phyloP scores from a whole-genome alignment of 2,888 invertebrate genomes.

The Cataglyphis albicans region DNA sequence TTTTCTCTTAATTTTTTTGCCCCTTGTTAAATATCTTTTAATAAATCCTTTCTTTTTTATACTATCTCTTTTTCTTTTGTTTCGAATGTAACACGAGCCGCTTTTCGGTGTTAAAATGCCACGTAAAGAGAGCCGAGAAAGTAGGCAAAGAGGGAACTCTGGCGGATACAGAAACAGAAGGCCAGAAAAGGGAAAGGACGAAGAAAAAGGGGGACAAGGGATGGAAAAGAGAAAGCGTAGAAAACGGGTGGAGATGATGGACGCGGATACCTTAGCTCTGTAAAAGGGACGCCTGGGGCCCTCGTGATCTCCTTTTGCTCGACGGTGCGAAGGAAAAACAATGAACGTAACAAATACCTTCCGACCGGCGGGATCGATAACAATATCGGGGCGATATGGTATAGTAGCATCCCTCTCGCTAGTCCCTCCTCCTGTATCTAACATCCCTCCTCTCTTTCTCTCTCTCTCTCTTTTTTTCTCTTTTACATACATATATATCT shows the following conservation, averaged over 20 bases:
- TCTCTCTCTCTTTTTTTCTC: not conserved
- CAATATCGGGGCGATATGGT: conserved; percentile 68
- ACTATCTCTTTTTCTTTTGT: not conserved
- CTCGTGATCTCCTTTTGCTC: conserved; percentile 80
- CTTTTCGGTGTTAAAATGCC: conserved; percentile 30
- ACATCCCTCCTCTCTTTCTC: conserved; percentile 1
- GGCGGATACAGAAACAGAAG: conserved; percentile 18
- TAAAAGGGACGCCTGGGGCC: conserved; percentile 71
- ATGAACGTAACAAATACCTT: conserved; percentile 77
- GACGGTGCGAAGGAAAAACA: conserved; percentile 80
- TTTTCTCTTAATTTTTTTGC: not conserved
- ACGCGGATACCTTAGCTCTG: conserved; percentile 72
- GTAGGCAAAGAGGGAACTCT: not conserved
- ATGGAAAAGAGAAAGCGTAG: conserved; percentile 65
- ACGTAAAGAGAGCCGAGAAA: conserved; percentile 25
- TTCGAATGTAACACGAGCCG: conserved; percentile 14
- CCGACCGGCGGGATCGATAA: conserved; percentile 71
- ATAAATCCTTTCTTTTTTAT: not conserved
- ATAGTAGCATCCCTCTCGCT: conserved; percentile 47
- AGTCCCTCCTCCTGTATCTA: conserved; percentile 22
- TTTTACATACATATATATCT: not conserved
- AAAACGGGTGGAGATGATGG: conserved; percentile 67
- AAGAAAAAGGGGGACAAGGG: conserved; percentile 64
- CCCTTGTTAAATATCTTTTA: not conserved
- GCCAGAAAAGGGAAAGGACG: conserved; percentile 51